These are phyloP conservation scores for Nyctalus aviator DNA, from an alignment of 2,797 vertebrate species.

Conservation along the genomic window DNA sequence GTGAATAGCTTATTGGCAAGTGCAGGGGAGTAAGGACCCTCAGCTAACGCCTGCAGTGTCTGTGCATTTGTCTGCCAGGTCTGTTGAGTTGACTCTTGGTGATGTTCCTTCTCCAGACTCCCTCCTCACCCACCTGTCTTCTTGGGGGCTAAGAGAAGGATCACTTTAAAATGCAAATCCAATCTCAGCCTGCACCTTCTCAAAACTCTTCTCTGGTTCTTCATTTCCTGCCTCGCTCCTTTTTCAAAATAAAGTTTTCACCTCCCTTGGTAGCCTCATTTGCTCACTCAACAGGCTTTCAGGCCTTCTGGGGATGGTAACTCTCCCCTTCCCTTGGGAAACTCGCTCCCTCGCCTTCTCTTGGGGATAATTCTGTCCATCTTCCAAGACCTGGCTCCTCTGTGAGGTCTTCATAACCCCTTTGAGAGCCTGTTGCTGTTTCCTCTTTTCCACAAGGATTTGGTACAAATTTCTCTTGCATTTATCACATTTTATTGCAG, in stretches of 20 bases:
- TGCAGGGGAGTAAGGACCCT: not conserved
- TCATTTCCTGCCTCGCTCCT: not conserved
- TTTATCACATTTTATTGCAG: not conserved
- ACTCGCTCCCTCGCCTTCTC: not conserved
- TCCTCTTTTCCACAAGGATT: not conserved
- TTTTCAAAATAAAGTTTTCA: conserved; percentile 10
- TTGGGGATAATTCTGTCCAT: not conserved
- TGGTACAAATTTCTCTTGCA: not conserved
- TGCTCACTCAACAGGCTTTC: conserved; percentile 9
- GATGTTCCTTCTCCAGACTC: not conserved
- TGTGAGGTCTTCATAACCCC: not conserved
- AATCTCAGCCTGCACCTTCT: not conserved
- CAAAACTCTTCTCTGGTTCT: not conserved
- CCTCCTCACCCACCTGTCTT: not conserved
- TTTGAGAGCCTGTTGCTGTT: not conserved
- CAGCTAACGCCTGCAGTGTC: not conserved
- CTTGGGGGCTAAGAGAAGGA: not conserved
- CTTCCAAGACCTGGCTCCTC: not conserved
- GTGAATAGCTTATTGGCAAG: not conserved
- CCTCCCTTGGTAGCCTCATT: not conserved
- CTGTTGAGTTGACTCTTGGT: not conserved
- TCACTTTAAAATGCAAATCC: not conserved
- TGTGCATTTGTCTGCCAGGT: not conserved
- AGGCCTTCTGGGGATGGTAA: not conserved
- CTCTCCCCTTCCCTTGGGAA: not conserved